Conservation (phyloP, 2,797 vertebrate species). For the Coilia nasus region DNA sequence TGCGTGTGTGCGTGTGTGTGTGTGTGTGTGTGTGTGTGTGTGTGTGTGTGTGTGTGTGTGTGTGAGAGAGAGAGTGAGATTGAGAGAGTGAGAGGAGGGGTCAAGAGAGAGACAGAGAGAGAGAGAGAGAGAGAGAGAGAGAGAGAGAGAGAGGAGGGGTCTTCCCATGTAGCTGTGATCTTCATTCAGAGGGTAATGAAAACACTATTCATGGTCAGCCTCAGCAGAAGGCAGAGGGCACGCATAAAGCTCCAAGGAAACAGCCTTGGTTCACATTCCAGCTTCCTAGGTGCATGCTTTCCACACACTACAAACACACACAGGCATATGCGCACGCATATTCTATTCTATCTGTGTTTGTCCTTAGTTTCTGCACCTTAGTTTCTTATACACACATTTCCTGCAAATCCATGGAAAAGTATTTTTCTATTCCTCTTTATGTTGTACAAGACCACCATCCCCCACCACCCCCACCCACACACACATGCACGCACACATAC, state of each 20-base stretch:
- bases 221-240: slow-evolving; percentile 76
- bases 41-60: no score
- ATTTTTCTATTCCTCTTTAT: no score
- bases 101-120: slow-evolving; percentile 40
- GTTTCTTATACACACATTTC: no score
- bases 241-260: slow-evolving; percentile 74
- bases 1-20: no score
- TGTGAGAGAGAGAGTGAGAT: slow-evolving; percentile 31
- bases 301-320: slow-evolving; percentile 28
- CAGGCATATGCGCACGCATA: background rate
- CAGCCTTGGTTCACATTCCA: slow-evolving; percentile 67
- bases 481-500: no score
- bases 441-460: no score
- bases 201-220: slow-evolving; percentile 79
- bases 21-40: no score
- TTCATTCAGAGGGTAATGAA: slow-evolving; percentile 79
- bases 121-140: slow-evolving; percentile 28
- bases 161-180: slow-evolving; percentile 75
- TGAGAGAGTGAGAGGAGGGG: slow-evolving; percentile 44
- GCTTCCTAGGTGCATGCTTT: slow-evolving; percentile 19
- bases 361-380: no score
- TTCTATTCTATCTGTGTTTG: no score
- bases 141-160: slow-evolving; percentile 46
- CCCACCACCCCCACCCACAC: no score
- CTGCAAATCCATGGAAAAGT: no score